A percentile compares a stretch with the other conserved stretches of the same genome.
Conservation (phyloP, 2,888 invertebrate species). For the Hymenopus coronatus region DNA sequence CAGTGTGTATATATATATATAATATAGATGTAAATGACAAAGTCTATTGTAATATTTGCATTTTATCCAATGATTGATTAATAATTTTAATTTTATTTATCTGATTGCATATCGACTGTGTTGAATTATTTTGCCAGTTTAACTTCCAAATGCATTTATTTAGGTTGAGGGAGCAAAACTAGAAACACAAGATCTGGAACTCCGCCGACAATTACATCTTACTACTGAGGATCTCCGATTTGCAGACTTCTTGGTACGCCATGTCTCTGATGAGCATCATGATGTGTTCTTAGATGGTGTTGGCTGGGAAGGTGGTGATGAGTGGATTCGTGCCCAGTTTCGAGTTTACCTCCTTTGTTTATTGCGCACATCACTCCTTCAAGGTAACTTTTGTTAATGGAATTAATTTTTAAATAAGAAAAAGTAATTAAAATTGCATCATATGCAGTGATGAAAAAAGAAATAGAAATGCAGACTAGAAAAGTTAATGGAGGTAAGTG, state of each 20-base stretch:
- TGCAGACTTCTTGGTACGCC: constrained; percentile 86
- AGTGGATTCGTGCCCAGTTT: constrained; percentile 95
- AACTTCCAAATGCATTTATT: neutral
- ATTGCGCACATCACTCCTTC: constrained; percentile 72
- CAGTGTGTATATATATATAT: too few relatives aligned
- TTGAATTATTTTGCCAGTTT: too few relatives aligned
- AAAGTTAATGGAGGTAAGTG: neutral
- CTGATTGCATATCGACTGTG: too few relatives aligned
- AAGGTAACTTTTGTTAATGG: constrained; percentile 51
- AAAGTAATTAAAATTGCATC: neutral
- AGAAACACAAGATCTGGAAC: constrained; percentile 75
- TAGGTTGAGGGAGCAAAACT: constrained; percentile 79
- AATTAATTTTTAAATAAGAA: neutral
- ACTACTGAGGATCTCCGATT: constrained; percentile 95
- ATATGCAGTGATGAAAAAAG: neutral
- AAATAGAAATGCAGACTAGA: neutral
- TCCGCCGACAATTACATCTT: constrained; percentile 79
- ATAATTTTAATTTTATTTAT: too few relatives aligned
- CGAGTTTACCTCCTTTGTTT: constrained; percentile 80
- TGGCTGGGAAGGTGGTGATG: constrained; percentile 90
- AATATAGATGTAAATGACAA: too few relatives aligned
- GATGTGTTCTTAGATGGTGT: constrained; percentile 71
- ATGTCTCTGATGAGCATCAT: constrained; percentile 61
- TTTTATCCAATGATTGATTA: too few relatives aligned
- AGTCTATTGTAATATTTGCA: too few relatives aligned